Conservation (phyloP, 2,888 invertebrate genomes). For the Sinodicranocentrus sp. region DNA sequence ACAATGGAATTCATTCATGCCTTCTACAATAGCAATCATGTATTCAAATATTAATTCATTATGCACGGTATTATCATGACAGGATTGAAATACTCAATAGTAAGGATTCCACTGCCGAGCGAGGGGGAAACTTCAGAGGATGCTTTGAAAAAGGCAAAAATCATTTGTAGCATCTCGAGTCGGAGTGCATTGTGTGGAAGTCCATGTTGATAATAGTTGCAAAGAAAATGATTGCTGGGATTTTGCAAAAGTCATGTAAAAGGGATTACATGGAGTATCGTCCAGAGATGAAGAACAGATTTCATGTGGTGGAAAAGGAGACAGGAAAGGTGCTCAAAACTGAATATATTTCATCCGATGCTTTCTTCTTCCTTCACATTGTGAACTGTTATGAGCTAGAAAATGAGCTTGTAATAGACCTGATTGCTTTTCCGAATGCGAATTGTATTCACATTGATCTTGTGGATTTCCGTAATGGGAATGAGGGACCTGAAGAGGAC, state of each 20-base stretch:
- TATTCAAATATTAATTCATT: neutral
- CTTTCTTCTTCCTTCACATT: conserved; percentile 81
- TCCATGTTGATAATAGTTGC: conserved; percentile 65
- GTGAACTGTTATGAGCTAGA: conserved; percentile 81
- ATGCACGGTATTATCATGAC: conserved; percentile 31
- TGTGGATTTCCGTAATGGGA: conserved; percentile 75
- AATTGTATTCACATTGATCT: conserved; percentile 70
- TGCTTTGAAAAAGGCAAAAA: conserved; percentile 72
- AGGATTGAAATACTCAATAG: conserved; percentile 72
- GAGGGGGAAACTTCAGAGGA: conserved; percentile 61
- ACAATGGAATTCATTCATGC: no score
- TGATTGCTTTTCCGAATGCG: conserved; percentile 69
- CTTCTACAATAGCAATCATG: neutral
- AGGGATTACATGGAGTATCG: conserved; percentile 78
- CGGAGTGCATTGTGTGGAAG: conserved; percentile 60
- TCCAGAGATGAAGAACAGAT: conserved; percentile 78
- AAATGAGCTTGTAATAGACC: conserved; percentile 73
- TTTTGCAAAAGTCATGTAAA: conserved; percentile 69
- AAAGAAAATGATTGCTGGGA: conserved; percentile 67
- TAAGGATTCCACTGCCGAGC: conserved; percentile 72
- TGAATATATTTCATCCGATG: conserved; percentile 78
- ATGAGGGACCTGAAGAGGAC: conserved; percentile 72
- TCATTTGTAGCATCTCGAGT: conserved; percentile 71
- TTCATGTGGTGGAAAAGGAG: conserved; percentile 78
- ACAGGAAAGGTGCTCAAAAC: conserved; percentile 78